These are phyloP conservation scores for Andrena cerasifolii DNA, from an alignment of 1,140 invertebrate species.

Conservation along the genomic window DNA sequence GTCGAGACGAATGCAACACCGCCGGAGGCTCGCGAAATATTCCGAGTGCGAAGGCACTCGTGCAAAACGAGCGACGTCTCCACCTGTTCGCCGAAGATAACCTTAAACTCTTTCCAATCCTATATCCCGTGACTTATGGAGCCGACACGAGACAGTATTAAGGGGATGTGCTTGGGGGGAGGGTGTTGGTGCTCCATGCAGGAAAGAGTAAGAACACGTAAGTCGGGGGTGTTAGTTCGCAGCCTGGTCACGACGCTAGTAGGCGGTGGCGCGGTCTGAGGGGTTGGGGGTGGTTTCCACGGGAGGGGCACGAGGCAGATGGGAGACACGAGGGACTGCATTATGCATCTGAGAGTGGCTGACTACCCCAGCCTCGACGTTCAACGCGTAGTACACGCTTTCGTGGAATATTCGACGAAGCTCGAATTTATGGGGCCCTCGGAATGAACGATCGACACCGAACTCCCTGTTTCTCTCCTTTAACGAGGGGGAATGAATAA, in stretches of 20 bases:
- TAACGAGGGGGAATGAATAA: slow-evolving; percentile 45
- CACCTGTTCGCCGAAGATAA: slow-evolving; percentile 42
- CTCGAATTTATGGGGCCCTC: slow-evolving; percentile 26
- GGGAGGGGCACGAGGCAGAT: slow-evolving; percentile 18
- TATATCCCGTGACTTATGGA: slow-evolving; percentile 67
- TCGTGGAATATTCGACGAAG: slow-evolving; percentile 59
- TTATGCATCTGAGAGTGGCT: slow-evolving; percentile 73
- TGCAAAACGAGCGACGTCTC: slow-evolving; percentile 31
- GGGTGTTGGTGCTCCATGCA: slow-evolving; percentile 7
- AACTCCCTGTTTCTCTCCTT: slow-evolving; percentile 28
- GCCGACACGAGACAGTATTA: slow-evolving; percentile 50
- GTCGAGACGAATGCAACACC: neutral
- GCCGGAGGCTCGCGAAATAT: neutral
- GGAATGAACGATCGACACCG: neutral
- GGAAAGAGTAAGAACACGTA: slow-evolving; percentile 49
- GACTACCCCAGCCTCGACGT: slow-evolving; percentile 53
- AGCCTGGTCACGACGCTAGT: slow-evolving; percentile 69
- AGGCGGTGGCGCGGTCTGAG: slow-evolving; percentile 14
- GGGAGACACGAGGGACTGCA: slow-evolving; percentile 69
- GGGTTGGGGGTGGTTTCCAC: slow-evolving; percentile 33
- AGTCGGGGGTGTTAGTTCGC: slow-evolving; percentile 64
- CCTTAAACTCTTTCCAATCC: slow-evolving; percentile 62
- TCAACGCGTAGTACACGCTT: slow-evolving; percentile 41
- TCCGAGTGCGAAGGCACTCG: neutral
- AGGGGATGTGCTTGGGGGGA: slow-evolving; percentile 10